Conservation (phyloP, 2,888 invertebrate species). For the Pollenia angustigena region DNA sequence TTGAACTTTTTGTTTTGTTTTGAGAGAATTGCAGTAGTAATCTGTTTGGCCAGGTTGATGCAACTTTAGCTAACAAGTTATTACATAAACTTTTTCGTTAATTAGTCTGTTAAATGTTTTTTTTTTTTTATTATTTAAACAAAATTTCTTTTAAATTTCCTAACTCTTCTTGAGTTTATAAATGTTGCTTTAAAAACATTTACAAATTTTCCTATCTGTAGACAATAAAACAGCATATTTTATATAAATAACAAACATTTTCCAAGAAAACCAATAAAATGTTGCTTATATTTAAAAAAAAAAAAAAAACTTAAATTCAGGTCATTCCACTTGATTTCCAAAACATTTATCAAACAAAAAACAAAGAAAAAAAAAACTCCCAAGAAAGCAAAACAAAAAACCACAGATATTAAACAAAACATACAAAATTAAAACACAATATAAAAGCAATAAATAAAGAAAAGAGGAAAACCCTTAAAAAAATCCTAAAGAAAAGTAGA, state of each 20-base stretch:
- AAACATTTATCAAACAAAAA: constrained; percentile 76
- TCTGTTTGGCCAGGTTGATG: no score
- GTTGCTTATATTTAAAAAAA: constrained; percentile 18
- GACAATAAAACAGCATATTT: no score
- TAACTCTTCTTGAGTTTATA: no score
- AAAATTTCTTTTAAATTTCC: no score
- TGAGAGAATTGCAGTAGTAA: no score
- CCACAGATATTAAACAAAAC: constrained; percentile 16
- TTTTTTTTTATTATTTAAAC: no score
- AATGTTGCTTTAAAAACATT: no score
- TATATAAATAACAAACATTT: neutral
- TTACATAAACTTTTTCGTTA: no score
- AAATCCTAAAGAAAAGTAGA: neutral
- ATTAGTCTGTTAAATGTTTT: no score
- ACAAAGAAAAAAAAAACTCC: constrained; percentile 75
- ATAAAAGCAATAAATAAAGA: constrained; percentile 3
- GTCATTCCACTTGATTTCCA: constrained; percentile 82
- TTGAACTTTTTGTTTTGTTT: no score
- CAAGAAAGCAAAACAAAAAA: constrained; percentile 12
- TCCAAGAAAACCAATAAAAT: constrained; percentile 35
- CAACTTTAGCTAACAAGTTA: no score
- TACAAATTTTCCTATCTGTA: no score
- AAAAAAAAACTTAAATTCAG: constrained; percentile 74
- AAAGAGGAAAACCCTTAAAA: neutral
- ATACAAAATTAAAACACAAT: constrained; percentile 17